Percentiles rank a stretch among this genome's conserved stretches.
These are phyloP conservation scores for Oophaga sylvatica DNA, from an alignment of 2,797 vertebrate species.

Conservation along the genomic window DNA sequence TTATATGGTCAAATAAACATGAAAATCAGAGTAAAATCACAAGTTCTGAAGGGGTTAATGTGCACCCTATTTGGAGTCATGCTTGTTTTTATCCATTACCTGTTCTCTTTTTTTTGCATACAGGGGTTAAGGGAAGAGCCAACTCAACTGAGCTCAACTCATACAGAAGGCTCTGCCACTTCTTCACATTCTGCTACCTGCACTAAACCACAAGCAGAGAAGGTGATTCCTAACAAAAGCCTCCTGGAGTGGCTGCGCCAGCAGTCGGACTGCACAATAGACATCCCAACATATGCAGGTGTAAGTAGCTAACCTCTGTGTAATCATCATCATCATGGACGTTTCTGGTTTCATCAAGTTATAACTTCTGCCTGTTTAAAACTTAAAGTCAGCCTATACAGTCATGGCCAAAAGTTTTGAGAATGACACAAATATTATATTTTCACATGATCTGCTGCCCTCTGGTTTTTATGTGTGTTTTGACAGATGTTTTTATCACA, in stretches of 20 bases:
- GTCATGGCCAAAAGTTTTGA: too few species aligned
- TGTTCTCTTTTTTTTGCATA: neutral
- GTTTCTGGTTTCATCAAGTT: neutral
- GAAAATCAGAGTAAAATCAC: too few species aligned
- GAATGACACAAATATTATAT: too few species aligned
- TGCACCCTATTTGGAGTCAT: neutral
- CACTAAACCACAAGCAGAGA: slow-evolving; percentile 80
- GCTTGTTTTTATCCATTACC: neutral
- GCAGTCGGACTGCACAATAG: slow-evolving; percentile 92
- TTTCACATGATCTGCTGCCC: too few species aligned
- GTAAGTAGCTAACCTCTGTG: slow-evolving; percentile 72
- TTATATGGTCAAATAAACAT: too few species aligned
- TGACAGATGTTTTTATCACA: too few species aligned
- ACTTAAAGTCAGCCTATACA: neutral
- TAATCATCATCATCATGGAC: neutral
- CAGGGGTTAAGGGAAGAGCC: slow-evolving; percentile 84
- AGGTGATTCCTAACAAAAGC: slow-evolving; percentile 87
- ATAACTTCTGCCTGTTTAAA: neutral
- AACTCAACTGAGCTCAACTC: slow-evolving; percentile 77
- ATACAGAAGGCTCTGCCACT: slow-evolving; percentile 77
- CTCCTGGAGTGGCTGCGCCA: slow-evolving; percentile 95
- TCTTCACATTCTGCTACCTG: slow-evolving; percentile 73
- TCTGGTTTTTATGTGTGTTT: too few species aligned
- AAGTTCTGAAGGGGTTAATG: too few species aligned
- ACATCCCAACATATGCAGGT: slow-evolving; percentile 84